Percentiles rank a stretch among this genome's conserved stretches.
phyloP scores from a whole-genome alignment of 2,888 invertebrate species.

The Brachycybe producta region DNA sequence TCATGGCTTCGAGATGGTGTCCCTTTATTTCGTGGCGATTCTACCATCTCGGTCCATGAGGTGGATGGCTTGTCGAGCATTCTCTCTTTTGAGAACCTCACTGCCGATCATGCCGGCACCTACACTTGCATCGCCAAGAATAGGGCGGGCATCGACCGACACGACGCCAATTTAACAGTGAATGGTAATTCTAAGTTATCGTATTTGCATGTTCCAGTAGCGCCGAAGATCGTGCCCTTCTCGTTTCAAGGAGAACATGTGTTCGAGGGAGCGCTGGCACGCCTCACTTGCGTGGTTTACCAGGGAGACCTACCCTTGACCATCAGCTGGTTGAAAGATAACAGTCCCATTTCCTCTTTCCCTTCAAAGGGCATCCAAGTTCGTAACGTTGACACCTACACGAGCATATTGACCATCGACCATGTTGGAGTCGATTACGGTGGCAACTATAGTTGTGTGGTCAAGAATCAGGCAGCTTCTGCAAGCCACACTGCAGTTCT shows the following conservation, averaged over 20 bases:
- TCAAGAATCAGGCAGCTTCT: conserved; percentile 15
- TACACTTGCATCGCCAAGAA: neutral
- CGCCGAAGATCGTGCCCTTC: conserved; percentile 17
- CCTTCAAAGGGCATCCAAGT: conserved; percentile 9
- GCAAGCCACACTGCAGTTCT: conserved; percentile 14
- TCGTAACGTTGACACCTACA: conserved; percentile 15
- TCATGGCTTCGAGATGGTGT: conserved; percentile 67
- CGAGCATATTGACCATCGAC: conserved; percentile 23
- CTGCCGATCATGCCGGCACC: neutral
- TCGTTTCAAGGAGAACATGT: conserved; percentile 14
- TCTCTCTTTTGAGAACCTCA: neutral
- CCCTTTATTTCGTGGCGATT: conserved; percentile 3
- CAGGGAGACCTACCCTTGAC: conserved; percentile 15
- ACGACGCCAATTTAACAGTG: neutral
- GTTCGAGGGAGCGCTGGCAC: conserved; percentile 15
- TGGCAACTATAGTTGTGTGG: conserved; percentile 20
- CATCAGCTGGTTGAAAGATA: conserved; percentile 17
- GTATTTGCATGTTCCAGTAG: conserved; percentile 12
- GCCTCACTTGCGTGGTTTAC: conserved; percentile 17
- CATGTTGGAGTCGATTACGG: conserved; percentile 20
- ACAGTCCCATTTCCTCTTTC: conserved; percentile 3
- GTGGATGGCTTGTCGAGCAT: conserved; percentile 5
- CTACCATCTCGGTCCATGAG: neutral
- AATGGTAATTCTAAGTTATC: conserved; percentile 23
- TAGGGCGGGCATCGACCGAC: neutral